phyloP scores from a whole-genome alignment of 2,888 invertebrate genomes.

The Chloromyia formosa region DNA sequence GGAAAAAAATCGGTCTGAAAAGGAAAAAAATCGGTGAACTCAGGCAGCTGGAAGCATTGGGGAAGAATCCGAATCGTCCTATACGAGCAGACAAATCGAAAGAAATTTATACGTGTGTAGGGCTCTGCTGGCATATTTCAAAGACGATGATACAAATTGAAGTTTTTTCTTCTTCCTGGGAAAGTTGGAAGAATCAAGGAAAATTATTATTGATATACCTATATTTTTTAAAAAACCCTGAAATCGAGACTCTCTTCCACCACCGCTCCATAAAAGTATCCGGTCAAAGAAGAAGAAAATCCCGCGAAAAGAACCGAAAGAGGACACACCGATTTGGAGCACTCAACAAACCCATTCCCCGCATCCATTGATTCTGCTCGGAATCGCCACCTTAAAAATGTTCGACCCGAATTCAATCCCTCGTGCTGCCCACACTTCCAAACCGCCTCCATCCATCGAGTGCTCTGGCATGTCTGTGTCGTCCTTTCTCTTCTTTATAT shows the following conservation, averaged over 20 bases:
- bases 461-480: neutral
- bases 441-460: neutral
- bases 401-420: neutral
- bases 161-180: no score
- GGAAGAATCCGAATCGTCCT: no score
- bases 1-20: neutral
- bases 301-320: neutral
- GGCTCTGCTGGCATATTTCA: no score
- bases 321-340: neutral
- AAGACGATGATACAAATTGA: no score
- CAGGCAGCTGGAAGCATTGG: neutral
- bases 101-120: no score
- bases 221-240: no score
- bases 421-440: neutral
- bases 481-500: conserved; percentile 2
- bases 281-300: no score
- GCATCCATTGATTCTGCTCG: neutral
- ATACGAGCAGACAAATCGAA: neutral
- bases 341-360: neutral
- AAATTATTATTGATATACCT: no score
- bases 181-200: no score
- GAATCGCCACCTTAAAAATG: conserved; percentile 17
- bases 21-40: neutral
- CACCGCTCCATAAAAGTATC: no score
- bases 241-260: no score